A percentile compares a stretch with the other conserved stretches of the same genome.
These are phyloP conservation scores for Bathybates hornii DNA, from an alignment of 2,113 vertebrate genomes.

Conservation along the genomic window DNA sequence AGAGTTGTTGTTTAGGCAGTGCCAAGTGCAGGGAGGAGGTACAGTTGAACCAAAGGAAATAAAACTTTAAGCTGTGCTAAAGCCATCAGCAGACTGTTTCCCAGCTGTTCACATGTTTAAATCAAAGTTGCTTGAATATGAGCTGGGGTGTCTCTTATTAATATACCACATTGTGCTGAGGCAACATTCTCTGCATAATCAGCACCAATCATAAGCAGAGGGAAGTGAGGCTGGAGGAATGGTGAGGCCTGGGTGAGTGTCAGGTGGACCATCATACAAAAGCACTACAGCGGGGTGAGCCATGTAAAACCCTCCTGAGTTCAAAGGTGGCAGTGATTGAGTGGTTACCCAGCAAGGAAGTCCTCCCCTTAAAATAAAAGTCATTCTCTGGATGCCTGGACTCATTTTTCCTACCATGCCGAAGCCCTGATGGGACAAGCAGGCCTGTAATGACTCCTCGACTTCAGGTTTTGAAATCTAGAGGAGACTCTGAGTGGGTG, in stretches of 20 bases:
- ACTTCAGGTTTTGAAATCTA: not conserved
- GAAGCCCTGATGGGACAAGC: conserved; percentile 29
- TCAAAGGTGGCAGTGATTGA: conserved; percentile 68
- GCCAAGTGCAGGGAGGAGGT: not conserved
- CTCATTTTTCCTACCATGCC: conserved; percentile 10
- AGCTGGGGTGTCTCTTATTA: not conserved
- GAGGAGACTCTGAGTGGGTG: not conserved
- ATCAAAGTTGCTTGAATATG: not conserved
- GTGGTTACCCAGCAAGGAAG: conserved; percentile 38
- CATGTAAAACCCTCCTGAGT: conserved; percentile 42
- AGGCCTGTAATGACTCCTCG: not conserved
- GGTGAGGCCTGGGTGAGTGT: not conserved
- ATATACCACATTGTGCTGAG: not conserved
- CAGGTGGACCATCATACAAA: conserved; percentile 51
- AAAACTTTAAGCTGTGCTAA: not conserved
- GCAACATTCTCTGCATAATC: not conserved
- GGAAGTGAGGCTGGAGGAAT: not conserved
- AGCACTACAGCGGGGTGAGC: conserved; percentile 2
- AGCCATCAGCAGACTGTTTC: not conserved
- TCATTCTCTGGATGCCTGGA: conserved; percentile 49
- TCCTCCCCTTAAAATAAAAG: conserved; percentile 41
- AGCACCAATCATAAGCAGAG: not conserved
- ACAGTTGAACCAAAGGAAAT: not conserved
- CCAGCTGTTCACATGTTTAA: not conserved
- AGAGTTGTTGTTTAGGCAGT: not conserved